phyloP scores from a whole-genome alignment of 2,888 invertebrate genomes.

The Tuberolachnus salignus region DNA sequence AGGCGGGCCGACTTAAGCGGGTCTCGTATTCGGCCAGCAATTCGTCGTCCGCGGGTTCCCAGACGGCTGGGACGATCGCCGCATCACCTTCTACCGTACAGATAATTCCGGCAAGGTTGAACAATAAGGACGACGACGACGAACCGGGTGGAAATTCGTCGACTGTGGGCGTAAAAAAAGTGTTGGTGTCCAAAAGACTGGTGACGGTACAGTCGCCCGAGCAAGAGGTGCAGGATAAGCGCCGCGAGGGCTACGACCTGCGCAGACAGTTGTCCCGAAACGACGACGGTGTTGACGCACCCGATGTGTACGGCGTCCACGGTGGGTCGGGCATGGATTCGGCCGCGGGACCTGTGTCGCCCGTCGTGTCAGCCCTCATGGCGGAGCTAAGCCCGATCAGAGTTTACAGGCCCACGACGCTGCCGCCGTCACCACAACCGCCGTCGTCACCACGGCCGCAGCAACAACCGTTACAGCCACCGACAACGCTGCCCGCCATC shows the following conservation, averaged over 20 bases:
- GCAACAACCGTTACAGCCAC: no score
- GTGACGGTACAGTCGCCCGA: slow-evolving; percentile 44
- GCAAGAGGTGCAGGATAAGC: slow-evolving; percentile 15
- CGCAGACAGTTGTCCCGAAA: slow-evolving; percentile 54
- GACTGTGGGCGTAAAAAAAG: slow-evolving; percentile 51
- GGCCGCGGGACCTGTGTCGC: slow-evolving; percentile 25
- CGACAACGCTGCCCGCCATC: slow-evolving; percentile 33
- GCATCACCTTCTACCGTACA: slow-evolving; percentile 9
- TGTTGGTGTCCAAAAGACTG: slow-evolving; percentile 60
- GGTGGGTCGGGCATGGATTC: slow-evolving; percentile 21
- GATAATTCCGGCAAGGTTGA: not conserved
- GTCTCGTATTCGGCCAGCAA: slow-evolving; percentile 75
- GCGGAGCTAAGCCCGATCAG: slow-evolving; percentile 57
- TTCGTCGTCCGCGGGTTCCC: slow-evolving; percentile 61
- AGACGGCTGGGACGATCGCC: slow-evolving; percentile 39
- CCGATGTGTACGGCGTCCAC: slow-evolving; percentile 57
- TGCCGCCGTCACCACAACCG: slow-evolving; percentile 10
- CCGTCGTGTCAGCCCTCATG: slow-evolving; percentile 57
- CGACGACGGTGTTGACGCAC: slow-evolving; percentile 57
- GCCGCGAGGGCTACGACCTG: slow-evolving; percentile 55
- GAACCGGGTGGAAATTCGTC: not conserved
- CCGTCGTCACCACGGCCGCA: not conserved
- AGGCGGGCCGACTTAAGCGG: slow-evolving; percentile 77
- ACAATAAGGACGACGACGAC: not conserved
- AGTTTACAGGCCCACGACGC: slow-evolving; percentile 24